Evolutionary conservation across 2,888 invertebrate species (phyloP), one percentile per base, ranked within the genome.

Genomic region (Eupithecia centaureata): DNA sequence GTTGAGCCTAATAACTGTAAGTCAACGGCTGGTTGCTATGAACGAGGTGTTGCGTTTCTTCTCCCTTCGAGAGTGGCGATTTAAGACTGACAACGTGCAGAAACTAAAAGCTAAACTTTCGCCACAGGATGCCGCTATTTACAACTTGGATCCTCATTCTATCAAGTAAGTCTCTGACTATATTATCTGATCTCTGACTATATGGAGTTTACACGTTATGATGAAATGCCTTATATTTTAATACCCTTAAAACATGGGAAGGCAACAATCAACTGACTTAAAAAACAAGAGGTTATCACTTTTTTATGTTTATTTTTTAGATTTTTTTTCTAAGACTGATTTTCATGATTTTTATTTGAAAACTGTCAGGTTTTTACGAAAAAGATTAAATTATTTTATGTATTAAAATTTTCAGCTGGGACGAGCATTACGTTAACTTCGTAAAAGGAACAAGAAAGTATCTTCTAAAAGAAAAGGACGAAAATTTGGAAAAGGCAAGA

Each of bases 391-490:
- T 33, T 7, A 7, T 7, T 33, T 33, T 7, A 33, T 38, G 10
- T 38, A 10, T 56, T 30, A 7, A 30, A n/a, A 56, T 38, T 79
- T 76, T 13, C 79, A 92, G 92, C 32, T 97, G 97, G 97, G 90
- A 94, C 18, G 87, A 93, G 0, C 96, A 95, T 70, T 87, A 95
- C 56, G 90, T 91, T 68, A 90, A 94, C 71, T 97, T 96, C 79
- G 92, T 96, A 63, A 91, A 94, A 72, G 97, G 97, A 13, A 94
- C 95, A 30, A 94, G 96, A 68, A 94, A 94, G 69, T 96, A 94
- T 79, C 90, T 96, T 32, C 87, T 96, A 15, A 95, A 95, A 77
- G 96, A 97, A 79, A 94, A 94, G 63, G 94, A 95, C 8, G 93
- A 95, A 62, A 94, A 95, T 35, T 75, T 95, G 5, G 90, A 88